Evolutionary conservation across 2,888 invertebrate species (phyloP).

Genomic region (Sinohyriopsis cumingii): DNA sequence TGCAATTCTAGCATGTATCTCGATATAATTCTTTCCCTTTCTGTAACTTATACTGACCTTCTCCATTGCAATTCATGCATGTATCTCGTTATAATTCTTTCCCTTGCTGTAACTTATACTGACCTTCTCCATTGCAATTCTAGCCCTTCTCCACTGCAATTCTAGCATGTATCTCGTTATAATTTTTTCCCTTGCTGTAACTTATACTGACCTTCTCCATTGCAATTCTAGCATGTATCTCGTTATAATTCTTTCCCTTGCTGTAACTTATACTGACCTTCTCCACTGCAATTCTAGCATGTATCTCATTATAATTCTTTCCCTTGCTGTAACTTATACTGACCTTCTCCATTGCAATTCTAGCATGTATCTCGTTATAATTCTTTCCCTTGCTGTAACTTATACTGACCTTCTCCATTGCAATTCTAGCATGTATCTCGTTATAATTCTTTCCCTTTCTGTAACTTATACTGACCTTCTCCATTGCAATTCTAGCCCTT

Average conservation of each 20-base stretch:
- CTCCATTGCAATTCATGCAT: conserved; percentile 97
- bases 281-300: conserved; percentile 97
- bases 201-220: conserved; percentile 82
- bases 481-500: conserved; percentile 96
- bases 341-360: conserved; percentile 93
- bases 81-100: too few relatives aligned
- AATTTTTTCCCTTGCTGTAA: too few relatives aligned
- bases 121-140: conserved; percentile 93
- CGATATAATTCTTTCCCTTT: too few relatives aligned
- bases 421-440: conserved; percentile 98
- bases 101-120: conserved; percentile 11
- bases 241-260: too few relatives aligned
- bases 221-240: conserved; percentile 98
- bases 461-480: conserved; percentile 77
- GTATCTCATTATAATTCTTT: too few relatives aligned
- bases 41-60: conserved; percentile 75
- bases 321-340: conserved; percentile 11
- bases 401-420: conserved; percentile 85
- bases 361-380: conserved; percentile 99
- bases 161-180: conserved; percentile 98
- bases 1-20: conserved; percentile 98
- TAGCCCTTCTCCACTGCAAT: conserved; percentile 96
- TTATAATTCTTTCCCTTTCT: too few relatives aligned
- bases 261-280: conserved; percentile 75
- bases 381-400: too few relatives aligned